phyloP scores from a whole-genome alignment of 2,888 invertebrate genomes.

The Coelopa pilipes region DNA sequence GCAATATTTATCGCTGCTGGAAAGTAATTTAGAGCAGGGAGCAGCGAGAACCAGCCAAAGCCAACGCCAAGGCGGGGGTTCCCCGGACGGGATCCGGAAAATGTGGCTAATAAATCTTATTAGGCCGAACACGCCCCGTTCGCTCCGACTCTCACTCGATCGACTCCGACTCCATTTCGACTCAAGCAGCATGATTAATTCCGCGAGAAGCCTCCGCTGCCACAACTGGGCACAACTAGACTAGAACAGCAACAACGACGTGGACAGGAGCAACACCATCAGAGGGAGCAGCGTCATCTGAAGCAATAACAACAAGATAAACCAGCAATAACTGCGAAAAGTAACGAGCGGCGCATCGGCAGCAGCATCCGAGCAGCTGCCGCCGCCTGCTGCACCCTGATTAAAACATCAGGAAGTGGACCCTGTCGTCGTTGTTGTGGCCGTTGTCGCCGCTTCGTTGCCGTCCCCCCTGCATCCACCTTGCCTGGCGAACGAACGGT shows the following conservation, averaged over 20 bases:
- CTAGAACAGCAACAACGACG: background rate
- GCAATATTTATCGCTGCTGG: constrained; percentile 21
- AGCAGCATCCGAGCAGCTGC: background rate
- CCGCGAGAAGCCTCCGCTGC: constrained; percentile 35
- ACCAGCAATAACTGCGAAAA: too few relatives aligned
- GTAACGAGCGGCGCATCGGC: too few relatives aligned
- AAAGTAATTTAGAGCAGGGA: background rate
- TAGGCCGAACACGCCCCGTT: constrained; percentile 11
- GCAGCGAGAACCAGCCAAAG: too few relatives aligned
- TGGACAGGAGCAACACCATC: background rate
- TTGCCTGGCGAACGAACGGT: constrained; percentile 8
- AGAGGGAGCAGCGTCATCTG: constrained; percentile 1
- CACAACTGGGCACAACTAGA: background rate
- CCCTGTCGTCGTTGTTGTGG: background rate
- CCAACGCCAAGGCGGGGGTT: too few relatives aligned
- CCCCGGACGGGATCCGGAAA: background rate
- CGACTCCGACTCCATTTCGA: too few relatives aligned
- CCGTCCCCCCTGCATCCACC: background rate
- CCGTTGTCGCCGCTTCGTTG: background rate
- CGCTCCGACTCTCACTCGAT: background rate
- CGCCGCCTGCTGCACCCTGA: constrained; percentile 46
- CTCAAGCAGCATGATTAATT: constrained; percentile 42
- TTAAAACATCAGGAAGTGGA: constrained; percentile 54
- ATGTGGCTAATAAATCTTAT: constrained; percentile 33
- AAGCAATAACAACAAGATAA: background rate